Evolutionary conservation across 2,797 vertebrate species (phyloP).

Genomic region (Lemur catta): DNA sequence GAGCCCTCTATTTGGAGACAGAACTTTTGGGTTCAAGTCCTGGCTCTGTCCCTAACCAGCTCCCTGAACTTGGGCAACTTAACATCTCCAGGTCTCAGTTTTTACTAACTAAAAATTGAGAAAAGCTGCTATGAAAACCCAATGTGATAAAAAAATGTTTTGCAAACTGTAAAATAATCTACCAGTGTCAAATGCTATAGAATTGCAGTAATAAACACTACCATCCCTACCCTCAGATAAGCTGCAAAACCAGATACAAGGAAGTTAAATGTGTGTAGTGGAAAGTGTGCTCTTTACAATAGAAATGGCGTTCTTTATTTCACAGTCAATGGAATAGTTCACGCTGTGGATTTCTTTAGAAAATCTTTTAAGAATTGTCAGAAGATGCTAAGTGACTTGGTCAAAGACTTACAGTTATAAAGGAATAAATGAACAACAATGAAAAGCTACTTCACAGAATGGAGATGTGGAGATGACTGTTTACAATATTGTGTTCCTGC

Average conservation of each 20-base stretch:
- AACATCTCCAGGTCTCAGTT: background rate
- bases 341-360: background rate
- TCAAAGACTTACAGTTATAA: slow-evolving; percentile 1
- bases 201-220: background rate
- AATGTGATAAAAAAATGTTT: background rate
- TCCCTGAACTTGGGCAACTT: background rate
- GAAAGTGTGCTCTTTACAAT: background rate
- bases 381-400: background rate
- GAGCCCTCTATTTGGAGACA: background rate
- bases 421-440: background rate
- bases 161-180: background rate
- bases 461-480: background rate
- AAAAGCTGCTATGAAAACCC: background rate
- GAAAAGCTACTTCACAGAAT: background rate
- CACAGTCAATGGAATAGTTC: background rate
- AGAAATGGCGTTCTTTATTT: background rate
- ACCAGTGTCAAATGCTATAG: background rate
- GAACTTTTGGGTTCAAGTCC: background rate
- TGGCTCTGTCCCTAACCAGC: background rate
- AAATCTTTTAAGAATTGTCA: background rate
- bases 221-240: background rate
- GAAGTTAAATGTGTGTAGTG: background rate
- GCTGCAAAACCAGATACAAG: background rate
- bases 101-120: background rate
- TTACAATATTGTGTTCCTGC: background rate